phyloP scores from a whole-genome alignment of 1,140 invertebrate species.

The Penaeus japonicus region DNA sequence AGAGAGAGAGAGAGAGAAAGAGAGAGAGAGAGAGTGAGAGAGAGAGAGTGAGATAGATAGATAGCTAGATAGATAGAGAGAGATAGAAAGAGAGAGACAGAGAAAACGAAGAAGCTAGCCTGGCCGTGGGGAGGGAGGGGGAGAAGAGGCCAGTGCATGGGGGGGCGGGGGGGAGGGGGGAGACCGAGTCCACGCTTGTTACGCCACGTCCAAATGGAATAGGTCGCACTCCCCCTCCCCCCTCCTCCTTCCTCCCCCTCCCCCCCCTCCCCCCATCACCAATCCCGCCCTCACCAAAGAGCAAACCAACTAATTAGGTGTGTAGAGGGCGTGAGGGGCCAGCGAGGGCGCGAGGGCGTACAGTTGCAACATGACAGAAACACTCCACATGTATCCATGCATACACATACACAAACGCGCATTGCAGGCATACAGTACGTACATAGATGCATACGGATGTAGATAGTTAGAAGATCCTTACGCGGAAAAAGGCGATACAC shows the following conservation, averaged over 20 bases:
- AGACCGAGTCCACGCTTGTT: not conserved
- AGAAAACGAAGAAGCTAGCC: not conserved
- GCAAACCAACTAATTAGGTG: too few species aligned
- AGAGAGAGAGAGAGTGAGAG: not conserved
- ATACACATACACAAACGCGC: too few species aligned
- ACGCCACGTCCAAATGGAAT: not conserved
- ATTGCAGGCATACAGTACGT: too few species aligned
- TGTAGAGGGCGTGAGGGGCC: too few species aligned
- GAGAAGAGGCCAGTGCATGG: not conserved
- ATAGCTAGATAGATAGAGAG: not conserved
- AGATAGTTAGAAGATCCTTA: too few species aligned
- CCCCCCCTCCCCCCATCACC: not conserved
- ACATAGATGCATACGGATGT: too few species aligned
- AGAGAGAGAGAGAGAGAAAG: not conserved
- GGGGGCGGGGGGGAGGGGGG: not conserved
- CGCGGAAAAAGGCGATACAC: too few species aligned
- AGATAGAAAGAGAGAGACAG: conserved; percentile 14
- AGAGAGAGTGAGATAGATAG: too few species aligned
- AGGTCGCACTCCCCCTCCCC: not conserved
- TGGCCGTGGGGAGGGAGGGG: not conserved
- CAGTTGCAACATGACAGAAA: too few species aligned
- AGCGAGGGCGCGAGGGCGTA: too few species aligned
- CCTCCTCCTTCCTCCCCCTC: not conserved
- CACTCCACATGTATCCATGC: too few species aligned
- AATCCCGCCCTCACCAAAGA: not conserved